Conservation (phyloP, 2,113 vertebrate genomes). For the human region GRCh38 chr22:25031501-25032000, state of each 20-base stretch:
- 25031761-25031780: rapidly evolving
- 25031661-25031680: background rate
- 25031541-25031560: too few species aligned
- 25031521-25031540: too few species aligned
- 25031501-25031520: too few species aligned
- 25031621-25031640: too few species aligned
- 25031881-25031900: background rate
- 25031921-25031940: background rate
- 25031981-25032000: too few species aligned
- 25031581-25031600: too few species aligned
- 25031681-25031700: background rate
- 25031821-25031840: background rate
- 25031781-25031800: background rate
- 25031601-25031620: too few species aligned
- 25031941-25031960: background rate
- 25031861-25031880: background rate
- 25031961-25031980: background rate
- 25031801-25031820: background rate
- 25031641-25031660: background rate
- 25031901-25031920: background rate
- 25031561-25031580: too few species aligned
- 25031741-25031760: background rate
- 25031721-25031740: rapidly evolving
- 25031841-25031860: too few species aligned
- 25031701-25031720: background rate